Base-by-base conservation (phyloP, 1,140 invertebrate genomes). In the Holotrichia oblita region DNA sequence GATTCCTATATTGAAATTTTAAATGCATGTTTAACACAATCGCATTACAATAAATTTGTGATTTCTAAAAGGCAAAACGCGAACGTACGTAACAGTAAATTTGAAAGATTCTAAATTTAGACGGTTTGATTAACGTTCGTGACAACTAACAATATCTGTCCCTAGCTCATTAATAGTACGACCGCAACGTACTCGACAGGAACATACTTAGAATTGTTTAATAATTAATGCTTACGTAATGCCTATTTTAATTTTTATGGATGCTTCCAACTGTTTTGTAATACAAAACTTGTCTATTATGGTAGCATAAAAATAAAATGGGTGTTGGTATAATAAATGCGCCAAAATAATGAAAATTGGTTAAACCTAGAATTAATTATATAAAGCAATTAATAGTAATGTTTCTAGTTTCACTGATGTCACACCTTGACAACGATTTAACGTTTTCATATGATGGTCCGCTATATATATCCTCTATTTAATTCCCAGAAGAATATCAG, bases 211-310 rank as follows among this genome's bases (percentile, higher is more conserved):
- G 48, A 55, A 55, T 55, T n/a, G 48, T 55, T 55, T 55, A 55
- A 55, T 55, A 55, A 55, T 55, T 55, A 55, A 55, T 55, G 48
- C 48, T 55, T 55, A 55, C 48, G 48, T 55, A 55, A 55, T 55
- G 48, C 48, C 17, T 55, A 55, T 55, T 55, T 55, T 55, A 55
- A 55, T 55, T 55, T 55, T 55, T 55, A 55, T 55, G 14, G n/a
- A n/a, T 17, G 48, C n/a, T 55, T 34, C 27, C 27, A 34, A 34
- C 27, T 34, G 27, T 4, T 34, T 34, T 34, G 27, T 34, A 34
- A 34, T 34, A 34, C 27, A 34, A 34, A 34, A 34, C 27, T 2
- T 34, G 27, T 34, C 2, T 34, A 34, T 1, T 34, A 34, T 34
- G 27, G 27, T 1, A 4, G 4, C 4, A 34, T 34, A 1, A 1